Base-by-base conservation (phyloP, 1,140 invertebrate genomes). In the Caerostris darwini region DNA sequence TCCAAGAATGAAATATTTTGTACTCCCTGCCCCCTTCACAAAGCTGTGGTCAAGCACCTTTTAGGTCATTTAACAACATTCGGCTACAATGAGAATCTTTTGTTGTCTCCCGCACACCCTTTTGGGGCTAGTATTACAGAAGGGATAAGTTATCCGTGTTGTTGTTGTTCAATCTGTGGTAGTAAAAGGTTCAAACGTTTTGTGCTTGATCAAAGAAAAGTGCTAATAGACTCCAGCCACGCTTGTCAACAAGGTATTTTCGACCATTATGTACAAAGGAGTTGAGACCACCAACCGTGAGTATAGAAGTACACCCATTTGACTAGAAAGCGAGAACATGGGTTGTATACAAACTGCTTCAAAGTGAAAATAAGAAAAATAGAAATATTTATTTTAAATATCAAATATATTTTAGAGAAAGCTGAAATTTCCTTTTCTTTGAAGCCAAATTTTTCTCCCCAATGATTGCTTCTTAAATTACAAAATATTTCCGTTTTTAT, bases 161-260 rank as follows among this genome's bases (percentile, higher is more conserved):
- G n/a, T 58, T 59, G 56, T 57, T 53, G 71, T 12, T 12, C 34
- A 10, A 34, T 50, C 34, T 14, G 34, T 50, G 34, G n/a, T 77
- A 50, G 19, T 77, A 77, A 71, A 19, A 34, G 82, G 6, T 17
- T 54, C 83, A 3, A 12, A 19, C 54, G 56, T 85, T 56, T 83
- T 56, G 54, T 19, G 56, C 50, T 53, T 50, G 2, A 14, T 7
- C 61, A 53, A 82, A 58, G 54, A 85, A 34, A 34, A 59, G 83
- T 58, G 56, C n/a, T 85, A 85, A 85, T 85, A 85, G 17, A 85
- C 83, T 59, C n/a, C 19, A n/a, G 54, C 3, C 77, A 82, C 14
- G 77, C 34, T 85, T 85, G 83, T 85, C 56, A 57, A 8, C 57
- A 10, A 85, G 17, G 56, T 81, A 12, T 64, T 64, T 10, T 5